Percentiles rank a stretch among this genome's conserved stretches.
These are phyloP conservation scores for Caenorhabditis brenneri DNA, from an alignment of 1,140 invertebrate species.

Conservation along the genomic window DNA sequence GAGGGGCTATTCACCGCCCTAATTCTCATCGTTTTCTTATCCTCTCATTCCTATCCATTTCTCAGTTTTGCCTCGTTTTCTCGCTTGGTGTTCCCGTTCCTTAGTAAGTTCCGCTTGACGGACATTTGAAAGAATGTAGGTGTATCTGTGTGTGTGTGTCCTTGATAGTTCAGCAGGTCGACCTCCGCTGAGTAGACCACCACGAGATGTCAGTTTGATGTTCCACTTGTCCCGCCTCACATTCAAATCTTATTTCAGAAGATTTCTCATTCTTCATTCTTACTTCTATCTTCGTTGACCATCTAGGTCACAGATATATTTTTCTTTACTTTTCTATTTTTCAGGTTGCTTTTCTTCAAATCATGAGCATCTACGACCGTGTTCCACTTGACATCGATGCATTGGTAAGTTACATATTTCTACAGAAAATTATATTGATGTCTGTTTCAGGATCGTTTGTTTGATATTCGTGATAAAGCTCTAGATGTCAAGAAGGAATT, in stretches of 20 bases:
- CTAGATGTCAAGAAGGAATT: slow-evolving; percentile 16
- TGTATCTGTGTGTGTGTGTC: background rate
- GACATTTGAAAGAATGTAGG: background rate
- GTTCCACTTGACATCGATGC: background rate
- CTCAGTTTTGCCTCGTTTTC: background rate
- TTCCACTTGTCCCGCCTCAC: background rate
- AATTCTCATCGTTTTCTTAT: background rate
- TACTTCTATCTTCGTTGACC: background rate
- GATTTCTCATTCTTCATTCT: background rate
- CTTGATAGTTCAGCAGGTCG: slow-evolving; percentile 31
- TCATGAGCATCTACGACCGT: slow-evolving; percentile 33
- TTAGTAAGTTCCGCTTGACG: background rate
- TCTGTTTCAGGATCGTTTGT: background rate
- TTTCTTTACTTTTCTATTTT: background rate
- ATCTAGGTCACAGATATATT: no score
- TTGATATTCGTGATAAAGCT: background rate
- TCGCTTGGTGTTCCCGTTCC: background rate
- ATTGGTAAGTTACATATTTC: background rate
- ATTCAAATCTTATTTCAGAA: background rate
- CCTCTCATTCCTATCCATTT: background rate
- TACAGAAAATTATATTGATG: background rate
- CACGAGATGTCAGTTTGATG: background rate
- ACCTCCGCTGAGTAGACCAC: slow-evolving; percentile 37
- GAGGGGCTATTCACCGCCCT: background rate
- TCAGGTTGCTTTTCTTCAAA: no score